These are phyloP conservation scores for Myrmophylax atrothorax DNA, from an alignment of 2,113 vertebrate species.

Conservation along the genomic window DNA sequence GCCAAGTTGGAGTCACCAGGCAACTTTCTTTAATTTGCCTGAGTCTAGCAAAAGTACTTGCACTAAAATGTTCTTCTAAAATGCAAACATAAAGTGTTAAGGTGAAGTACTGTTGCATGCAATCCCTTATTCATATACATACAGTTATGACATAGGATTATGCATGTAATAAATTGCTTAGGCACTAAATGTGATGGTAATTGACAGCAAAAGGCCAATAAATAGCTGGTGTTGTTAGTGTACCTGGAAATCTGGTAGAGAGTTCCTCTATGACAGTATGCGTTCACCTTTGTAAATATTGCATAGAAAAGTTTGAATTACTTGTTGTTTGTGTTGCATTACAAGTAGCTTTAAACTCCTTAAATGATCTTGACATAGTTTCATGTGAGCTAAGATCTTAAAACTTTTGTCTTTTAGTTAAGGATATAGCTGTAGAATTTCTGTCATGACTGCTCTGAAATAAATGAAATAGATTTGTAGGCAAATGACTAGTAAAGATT, in stretches of 20 bases:
- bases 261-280: not conserved
- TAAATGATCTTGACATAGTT: not conserved
- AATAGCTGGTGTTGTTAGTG: not conserved
- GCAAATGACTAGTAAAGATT: not conserved
- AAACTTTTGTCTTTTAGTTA: not conserved
- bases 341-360: not conserved
- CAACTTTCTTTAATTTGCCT: not conserved
- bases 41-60: not conserved
- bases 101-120: not conserved
- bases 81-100: not conserved
- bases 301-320: not conserved
- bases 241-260: not conserved
- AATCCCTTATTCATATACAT: not conserved
- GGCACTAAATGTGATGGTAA: not conserved
- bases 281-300: slow-evolving; percentile 12
- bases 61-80: not conserved
- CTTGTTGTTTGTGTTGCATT: not conserved
- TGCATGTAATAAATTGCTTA: not conserved
- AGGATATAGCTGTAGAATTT: not conserved
- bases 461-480: not conserved
- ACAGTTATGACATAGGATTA: not conserved
- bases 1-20: not conserved
- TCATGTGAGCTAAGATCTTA: not conserved
- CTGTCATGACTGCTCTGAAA: not conserved
- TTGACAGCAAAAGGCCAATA: not conserved